A percentile compares a stretch with the other conserved stretches of the same genome.
These are phyloP conservation scores for Radopholus similis DNA, from an alignment of 1,140 invertebrate species.

Conservation along the genomic window DNA sequence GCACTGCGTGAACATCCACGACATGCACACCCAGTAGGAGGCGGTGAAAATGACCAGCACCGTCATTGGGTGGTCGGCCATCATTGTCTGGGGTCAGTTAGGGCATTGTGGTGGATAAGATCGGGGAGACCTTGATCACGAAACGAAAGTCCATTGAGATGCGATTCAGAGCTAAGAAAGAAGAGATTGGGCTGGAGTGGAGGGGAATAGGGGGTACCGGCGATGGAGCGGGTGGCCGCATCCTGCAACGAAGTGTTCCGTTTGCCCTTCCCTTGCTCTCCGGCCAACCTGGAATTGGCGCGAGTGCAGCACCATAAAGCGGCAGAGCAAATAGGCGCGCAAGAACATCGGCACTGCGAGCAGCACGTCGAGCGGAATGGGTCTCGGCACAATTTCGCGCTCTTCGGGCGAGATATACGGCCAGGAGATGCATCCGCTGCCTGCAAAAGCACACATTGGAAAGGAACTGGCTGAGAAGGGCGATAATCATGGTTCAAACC, in stretches of 20 bases:
- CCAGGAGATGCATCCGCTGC: conserved; percentile 51
- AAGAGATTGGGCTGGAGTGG: not conserved
- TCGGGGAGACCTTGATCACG: conserved; percentile 60
- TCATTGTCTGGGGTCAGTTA: not conserved
- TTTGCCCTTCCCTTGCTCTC: not conserved
- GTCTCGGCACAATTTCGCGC: conserved; percentile 41
- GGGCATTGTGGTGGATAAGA: conserved; percentile 12
- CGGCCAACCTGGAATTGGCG: conserved; percentile 76
- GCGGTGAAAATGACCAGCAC: conserved; percentile 57
- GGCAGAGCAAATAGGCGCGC: conserved; percentile 94
- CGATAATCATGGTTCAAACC: conserved; percentile 20
- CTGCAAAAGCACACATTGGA: conserved; percentile 21
- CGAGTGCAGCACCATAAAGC: conserved; percentile 97
- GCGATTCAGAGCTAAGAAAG: conserved; percentile 46
- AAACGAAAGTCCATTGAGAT: conserved; percentile 60
- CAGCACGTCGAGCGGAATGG: conserved; percentile 73
- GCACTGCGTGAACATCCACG: conserved; percentile 59
- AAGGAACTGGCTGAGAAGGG: not conserved
- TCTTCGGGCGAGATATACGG: conserved; percentile 50
- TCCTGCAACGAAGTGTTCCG: conserved; percentile 28
- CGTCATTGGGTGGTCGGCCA: conserved; percentile 58
- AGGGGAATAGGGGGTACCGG: conserved; percentile 6
- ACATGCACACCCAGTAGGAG: conserved; percentile 60
- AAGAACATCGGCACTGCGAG: conserved; percentile 99
- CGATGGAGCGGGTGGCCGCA: conserved; percentile 54